Evolutionary conservation across 2,888 invertebrate species (phyloP), one percentile per base, ranked within the genome.

Genomic region (Heliconius aoede): DNA sequence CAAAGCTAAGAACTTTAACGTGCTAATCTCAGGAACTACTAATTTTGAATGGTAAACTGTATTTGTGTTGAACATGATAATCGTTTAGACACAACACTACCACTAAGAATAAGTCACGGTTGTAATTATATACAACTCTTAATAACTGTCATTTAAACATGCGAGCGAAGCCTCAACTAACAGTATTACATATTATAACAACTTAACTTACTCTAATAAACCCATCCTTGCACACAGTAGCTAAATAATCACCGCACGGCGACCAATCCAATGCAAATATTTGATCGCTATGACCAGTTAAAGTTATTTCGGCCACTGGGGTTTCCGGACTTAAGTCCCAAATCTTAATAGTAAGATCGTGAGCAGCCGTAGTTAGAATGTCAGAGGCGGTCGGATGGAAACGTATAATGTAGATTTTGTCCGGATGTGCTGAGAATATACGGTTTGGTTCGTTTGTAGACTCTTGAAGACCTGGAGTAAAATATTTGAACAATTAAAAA

Each of bases 191-290:
- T 24, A n/a, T n/a, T n/a, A 55, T n/a, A n/a, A 32, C 3, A 69
- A 69, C n/a, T 30, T 60, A 9, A 73, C 90, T 85, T 40, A 96
- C 95, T 86, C 97, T 94, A 73, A 97, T 95, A 84, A 97, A 96
- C 46, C 97, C 97, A 91, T 99, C 99, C 87, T 97, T 98, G 90
- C 98, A 98, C 0, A 98, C 97, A 0, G 98, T 98, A 18, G 98
- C 98, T 80, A 98, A 95, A 83, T 96, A 96, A 46, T 96, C 96
- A 1, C 99, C 99, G 86, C 98, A 98, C 0, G 98, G 97, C 77
- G 98, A 98, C 99, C 99, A 99, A 4, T 98, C 97, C 83, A 98
- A 95, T 77, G 98, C 97, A 84, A 99, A 98, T 87, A 99, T 97
- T 92, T 98, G 98, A 85, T 98, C 98, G 0, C 96, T 96, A 84